Conservation (phyloP, 2,797 vertebrate species). For the Sciurus carolinensis region DNA sequence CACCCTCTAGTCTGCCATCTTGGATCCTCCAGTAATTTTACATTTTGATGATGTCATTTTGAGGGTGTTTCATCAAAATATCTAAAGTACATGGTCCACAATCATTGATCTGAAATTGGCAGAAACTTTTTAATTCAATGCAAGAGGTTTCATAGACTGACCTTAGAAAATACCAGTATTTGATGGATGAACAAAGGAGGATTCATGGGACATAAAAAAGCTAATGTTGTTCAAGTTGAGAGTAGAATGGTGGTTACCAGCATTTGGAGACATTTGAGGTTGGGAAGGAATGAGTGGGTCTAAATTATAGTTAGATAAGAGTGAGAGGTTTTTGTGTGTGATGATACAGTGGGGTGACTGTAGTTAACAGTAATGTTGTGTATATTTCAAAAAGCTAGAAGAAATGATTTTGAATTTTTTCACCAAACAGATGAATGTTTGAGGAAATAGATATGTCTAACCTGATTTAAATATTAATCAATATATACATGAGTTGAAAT, state of each 20-base stretch:
- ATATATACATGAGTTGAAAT: not conserved
- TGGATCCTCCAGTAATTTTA: not conserved
- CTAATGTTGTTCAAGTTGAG: not conserved
- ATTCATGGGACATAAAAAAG: not conserved
- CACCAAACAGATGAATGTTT: not conserved
- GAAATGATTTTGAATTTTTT: not conserved
- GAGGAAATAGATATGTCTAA: not conserved
- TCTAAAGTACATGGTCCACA: conserved; percentile 48
- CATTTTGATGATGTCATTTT: conserved; percentile 60
- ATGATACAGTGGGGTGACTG: not conserved
- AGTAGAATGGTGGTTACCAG: not conserved
- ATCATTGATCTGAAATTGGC: conserved; percentile 43
- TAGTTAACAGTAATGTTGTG: not conserved
- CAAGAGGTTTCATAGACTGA: conserved; percentile 29
- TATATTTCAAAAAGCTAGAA: conserved; percentile 6
- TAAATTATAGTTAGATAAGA: not conserved
- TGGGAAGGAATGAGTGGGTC: not conserved
- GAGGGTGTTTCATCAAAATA: conserved; percentile 61
- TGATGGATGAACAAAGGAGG: conserved; percentile 50
- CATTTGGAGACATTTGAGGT: not conserved
- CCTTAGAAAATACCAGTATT: conserved; percentile 51
- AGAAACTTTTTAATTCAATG: conserved; percentile 53
- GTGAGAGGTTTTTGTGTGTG: not conserved
- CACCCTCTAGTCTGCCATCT: too few species aligned
- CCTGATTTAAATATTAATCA: not conserved